These are phyloP conservation scores for Mus caroli DNA, from an alignment of 2,797 vertebrate genomes.

Conservation along the genomic window DNA sequence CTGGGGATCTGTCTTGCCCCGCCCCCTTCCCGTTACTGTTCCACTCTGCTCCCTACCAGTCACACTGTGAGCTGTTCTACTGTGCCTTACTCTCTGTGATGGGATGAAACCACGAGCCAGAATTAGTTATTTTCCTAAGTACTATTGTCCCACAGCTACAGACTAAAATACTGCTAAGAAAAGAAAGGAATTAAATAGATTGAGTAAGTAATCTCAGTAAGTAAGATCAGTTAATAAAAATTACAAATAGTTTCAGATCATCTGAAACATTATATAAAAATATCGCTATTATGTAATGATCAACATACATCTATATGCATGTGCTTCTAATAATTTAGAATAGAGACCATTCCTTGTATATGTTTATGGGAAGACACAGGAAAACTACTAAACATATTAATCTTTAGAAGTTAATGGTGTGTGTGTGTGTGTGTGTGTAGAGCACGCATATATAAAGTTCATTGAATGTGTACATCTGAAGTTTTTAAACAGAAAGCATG, in stretches of 20 bases:
- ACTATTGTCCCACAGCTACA: neutral
- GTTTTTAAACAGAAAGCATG: conserved; percentile 35
- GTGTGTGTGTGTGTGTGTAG: neutral
- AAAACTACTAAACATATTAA: neutral
- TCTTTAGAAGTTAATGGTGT: conserved; percentile 32
- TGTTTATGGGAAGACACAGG: neutral
- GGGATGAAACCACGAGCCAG: neutral
- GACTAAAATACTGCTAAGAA: neutral
- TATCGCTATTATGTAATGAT: neutral
- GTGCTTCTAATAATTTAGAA: conserved; percentile 25
- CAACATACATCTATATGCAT: neutral
- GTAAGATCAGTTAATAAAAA: conserved; percentile 30
- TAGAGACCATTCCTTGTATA: neutral
- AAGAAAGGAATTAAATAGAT: neutral
- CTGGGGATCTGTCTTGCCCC: neutral
- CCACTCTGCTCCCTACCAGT: neutral
- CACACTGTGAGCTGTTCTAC: neutral
- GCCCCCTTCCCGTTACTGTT: neutral
- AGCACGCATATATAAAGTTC: neutral
- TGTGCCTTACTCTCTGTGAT: neutral
- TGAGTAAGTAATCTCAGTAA: no score
- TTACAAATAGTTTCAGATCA: neutral
- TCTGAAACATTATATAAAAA: neutral
- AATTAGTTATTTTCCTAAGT: neutral
- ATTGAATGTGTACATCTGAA: neutral